phyloP scores from a whole-genome alignment of 2,888 invertebrate genomes.

The Nezara viridula region DNA sequence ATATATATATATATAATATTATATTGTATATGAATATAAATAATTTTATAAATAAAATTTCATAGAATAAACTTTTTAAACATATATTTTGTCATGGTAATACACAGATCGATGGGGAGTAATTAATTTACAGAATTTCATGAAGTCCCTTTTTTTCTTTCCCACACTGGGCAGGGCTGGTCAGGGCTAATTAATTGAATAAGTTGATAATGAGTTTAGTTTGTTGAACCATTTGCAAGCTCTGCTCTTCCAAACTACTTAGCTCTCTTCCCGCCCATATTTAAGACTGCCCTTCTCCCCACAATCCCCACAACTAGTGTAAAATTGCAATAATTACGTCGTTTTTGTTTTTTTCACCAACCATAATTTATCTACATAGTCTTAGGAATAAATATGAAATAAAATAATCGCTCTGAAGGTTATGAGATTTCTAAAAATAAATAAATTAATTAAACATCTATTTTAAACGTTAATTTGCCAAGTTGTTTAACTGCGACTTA shows the following conservation, averaged over 20 bases:
- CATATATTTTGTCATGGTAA: background rate
- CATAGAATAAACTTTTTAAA: too few species aligned
- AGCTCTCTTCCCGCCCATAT: background rate
- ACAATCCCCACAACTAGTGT: background rate
- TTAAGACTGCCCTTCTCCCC: background rate
- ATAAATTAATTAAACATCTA: too few species aligned
- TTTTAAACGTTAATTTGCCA: too few species aligned
- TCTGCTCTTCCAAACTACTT: slow-evolving; percentile 3
- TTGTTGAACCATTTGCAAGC: slow-evolving; percentile 24
- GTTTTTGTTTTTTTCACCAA: background rate
- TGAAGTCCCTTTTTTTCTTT: background rate
- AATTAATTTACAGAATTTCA: background rate
- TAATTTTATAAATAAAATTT: too few species aligned
- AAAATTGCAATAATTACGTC: background rate
- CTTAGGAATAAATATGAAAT: too few species aligned
- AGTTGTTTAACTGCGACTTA: too few species aligned
- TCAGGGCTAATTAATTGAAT: slow-evolving; percentile 23
- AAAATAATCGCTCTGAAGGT: too few species aligned
- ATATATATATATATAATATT: too few species aligned
- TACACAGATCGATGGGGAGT: background rate
- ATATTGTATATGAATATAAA: too few species aligned
- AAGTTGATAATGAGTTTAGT: slow-evolving; percentile 28
- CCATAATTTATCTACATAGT: too few species aligned
- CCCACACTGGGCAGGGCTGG: background rate
- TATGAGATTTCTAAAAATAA: too few species aligned